Evolutionary conservation across 2,888 invertebrate species (phyloP), one percentile per base, ranked within the genome.

Genomic region (Eupithecia inturbata): DNA sequence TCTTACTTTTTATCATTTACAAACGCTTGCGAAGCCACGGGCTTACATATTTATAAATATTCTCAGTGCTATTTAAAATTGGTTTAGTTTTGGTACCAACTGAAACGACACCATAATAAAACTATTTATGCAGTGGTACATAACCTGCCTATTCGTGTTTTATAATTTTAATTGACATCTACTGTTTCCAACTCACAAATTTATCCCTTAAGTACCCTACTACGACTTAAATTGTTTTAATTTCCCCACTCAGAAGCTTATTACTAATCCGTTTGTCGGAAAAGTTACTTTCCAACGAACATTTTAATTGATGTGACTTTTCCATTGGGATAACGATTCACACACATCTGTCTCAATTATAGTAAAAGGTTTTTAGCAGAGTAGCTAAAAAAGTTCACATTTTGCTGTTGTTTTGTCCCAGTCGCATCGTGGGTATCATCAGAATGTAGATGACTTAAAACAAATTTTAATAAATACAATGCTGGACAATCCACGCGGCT

Each of bases 281-380:
- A 66, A 72, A 22, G 64, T 68, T 64, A 64, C 41, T 69, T 68
- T 68, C 68, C 64, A 41, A 68, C 68, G 53, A 53, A 69, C 26
- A 31, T 64, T 49, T 68, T 68, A 71, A 71, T 71, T 71, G 36
- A 66, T 72, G 64, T 57, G 68, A 57, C 26, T 72, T 72, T 72
- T 53, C 63, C 68, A 69, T 72, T 64, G 45, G 68, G 62, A 41
- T 72, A 67, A 67, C 67, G 31, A 67, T 49, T 66, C 28, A 31
- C 66, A 67, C 66, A 66, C 36, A 49, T 68, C 68, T 22, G 53
- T 68, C 57, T 68, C 16, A 68, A 68, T 68, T 70, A 57, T 63
- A 67, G 31, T 39, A 57, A 67, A 66, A 57, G 57, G 49, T 49
- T 68, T 68, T 53, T 68, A 6, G 33, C 68, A 53, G 36, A 36